Evolutionary conservation across 2,888 invertebrate genomes (phyloP).

Genomic region (Drosophila anomelani): DNA sequence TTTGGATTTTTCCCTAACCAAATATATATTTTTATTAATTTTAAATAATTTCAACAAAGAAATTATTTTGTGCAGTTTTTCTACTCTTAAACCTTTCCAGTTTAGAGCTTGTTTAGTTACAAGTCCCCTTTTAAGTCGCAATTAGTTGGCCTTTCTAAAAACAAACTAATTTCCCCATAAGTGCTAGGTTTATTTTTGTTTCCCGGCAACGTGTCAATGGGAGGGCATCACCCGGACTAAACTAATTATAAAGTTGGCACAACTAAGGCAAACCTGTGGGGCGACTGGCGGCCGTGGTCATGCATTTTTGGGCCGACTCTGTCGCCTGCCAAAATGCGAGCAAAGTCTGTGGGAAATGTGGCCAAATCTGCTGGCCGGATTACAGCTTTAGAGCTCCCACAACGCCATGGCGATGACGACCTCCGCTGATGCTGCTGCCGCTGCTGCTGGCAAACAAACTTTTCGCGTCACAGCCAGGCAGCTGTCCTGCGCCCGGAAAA

Average conservation of each 20-base stretch:
- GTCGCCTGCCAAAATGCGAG: constrained; percentile 54
- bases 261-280: constrained; percentile 60
- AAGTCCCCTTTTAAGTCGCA: background rate
- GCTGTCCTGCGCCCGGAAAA: constrained; percentile 21
- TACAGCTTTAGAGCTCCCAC: constrained; percentile 31
- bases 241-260: constrained; percentile 68
- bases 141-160: constrained; percentile 15
- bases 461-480: constrained; percentile 38
- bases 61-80: no score
- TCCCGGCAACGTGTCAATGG: constrained; percentile 12
- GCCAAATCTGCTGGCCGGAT: constrained; percentile 74
- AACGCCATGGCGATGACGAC: constrained; percentile 18
- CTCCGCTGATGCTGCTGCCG: constrained; percentile 16
- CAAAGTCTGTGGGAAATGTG: constrained; percentile 71
- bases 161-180: constrained; percentile 4
- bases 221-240: constrained; percentile 46
- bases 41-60: background rate
- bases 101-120: background rate
- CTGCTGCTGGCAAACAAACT: constrained; percentile 45
- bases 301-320: constrained; percentile 59
- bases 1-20: background rate
- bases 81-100: background rate
- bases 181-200: background rate
- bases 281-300: constrained; percentile 53
- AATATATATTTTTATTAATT: background rate